Base-by-base conservation (phyloP, 2,113 vertebrate species). In the Myodes glareolus region DNA sequence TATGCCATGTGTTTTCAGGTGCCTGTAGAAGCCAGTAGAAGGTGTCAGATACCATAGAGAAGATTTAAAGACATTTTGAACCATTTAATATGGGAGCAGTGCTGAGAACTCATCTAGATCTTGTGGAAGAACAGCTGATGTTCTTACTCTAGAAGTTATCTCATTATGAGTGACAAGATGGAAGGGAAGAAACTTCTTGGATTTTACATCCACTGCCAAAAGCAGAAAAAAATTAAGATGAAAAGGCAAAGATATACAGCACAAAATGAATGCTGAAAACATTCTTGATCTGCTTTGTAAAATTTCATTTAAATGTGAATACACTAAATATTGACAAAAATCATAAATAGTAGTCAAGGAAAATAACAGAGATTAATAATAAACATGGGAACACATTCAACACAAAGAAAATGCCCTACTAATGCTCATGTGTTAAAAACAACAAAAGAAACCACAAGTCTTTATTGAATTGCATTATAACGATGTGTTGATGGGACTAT, bases 281-380 rank as follows among this genome's bases (percentile, higher is more conserved):
- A 47, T 23, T 73, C 88, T 85, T 82, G 0, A 86, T 94, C 65
- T 93, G 25, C 31, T 33, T 31, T 23, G 72, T 78, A 58, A 78
- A 91, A 47, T 33, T 73, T 88, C 45, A 67, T 67, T 89, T 36
- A 93, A 27, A 36, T 70, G 7, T 75, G 36, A 95, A 31, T 25
- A 92, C 8, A 31, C 4, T 91, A 88, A 73, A 91, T 93, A 89
- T 68, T 88, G 27, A 39, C 39, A 85, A 61, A 87, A 88, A 65
- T 52, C 42, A 77, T 55, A 8, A 70, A 45, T 81, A 45, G 61
- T 21, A 31, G 70, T 21, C 8, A 72, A 75, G 11, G 10, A 77
- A 90, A 90, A 17, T 70, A 88, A 63, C 42, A 36, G 13, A 90
- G 75, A 92, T 90, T 14, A 96, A 58, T 75, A 80, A 81, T 86